Conservation (phyloP, 2,113 vertebrate genomes). For the Hippoglossus stenolepis region DNA sequence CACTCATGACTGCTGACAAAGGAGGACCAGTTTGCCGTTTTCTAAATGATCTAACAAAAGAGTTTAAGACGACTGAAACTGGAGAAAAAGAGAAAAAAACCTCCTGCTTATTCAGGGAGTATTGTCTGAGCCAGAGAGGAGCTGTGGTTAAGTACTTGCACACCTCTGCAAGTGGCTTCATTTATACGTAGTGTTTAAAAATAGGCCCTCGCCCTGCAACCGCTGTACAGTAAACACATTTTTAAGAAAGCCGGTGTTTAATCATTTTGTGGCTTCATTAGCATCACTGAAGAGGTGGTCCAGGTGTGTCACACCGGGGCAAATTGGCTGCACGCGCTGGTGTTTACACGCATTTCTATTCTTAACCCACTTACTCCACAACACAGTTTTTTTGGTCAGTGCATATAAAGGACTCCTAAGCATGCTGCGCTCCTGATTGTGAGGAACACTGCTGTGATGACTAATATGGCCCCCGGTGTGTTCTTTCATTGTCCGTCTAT, state of each 20-base stretch:
- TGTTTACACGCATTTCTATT: slow-evolving; percentile 57
- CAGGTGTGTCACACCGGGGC: slow-evolving; percentile 62
- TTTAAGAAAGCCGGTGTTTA: slow-evolving; percentile 62
- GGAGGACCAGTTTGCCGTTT: not conserved
- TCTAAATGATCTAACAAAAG: not conserved
- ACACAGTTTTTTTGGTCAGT: not conserved
- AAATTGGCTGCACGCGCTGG: slow-evolving; percentile 43
- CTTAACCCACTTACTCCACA: slow-evolving; percentile 52
- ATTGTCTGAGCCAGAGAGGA: slow-evolving; percentile 8
- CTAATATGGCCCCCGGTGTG: not conserved
- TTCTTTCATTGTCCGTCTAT: not conserved
- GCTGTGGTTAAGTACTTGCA: slow-evolving; percentile 32
- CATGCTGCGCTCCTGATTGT: not conserved
- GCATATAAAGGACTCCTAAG: slow-evolving; percentile 6
- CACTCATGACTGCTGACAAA: not conserved
- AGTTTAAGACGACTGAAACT: not conserved
- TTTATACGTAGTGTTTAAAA: slow-evolving; percentile 51
- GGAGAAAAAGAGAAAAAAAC: not conserved
- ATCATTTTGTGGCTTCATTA: slow-evolving; percentile 59
- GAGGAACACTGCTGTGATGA: not conserved
- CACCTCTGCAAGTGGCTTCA: slow-evolving; percentile 20
- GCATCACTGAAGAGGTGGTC: slow-evolving; percentile 56
- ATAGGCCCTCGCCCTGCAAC: slow-evolving; percentile 32
- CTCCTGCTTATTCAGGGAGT: not conserved
- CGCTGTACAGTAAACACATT: slow-evolving; percentile 56